phyloP scores from a whole-genome alignment of 2,888 invertebrate species.

The Drosophila nigricruria region DNA sequence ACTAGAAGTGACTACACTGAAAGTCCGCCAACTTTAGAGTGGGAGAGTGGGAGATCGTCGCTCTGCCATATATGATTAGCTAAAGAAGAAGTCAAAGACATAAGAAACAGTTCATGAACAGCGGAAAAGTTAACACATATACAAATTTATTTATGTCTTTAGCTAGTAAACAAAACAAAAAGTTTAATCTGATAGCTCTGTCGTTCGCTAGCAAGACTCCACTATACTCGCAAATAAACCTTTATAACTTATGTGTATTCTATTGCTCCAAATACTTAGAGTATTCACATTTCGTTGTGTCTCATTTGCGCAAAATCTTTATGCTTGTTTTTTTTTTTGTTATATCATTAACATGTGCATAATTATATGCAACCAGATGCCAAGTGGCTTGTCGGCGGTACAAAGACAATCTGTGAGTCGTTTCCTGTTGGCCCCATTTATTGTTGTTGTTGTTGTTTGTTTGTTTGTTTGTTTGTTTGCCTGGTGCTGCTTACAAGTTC shows the following conservation, averaged over 20 bases:
- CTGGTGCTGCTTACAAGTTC: constrained; percentile 61
- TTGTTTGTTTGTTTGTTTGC: constrained; percentile 12
- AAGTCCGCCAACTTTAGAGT: too few relatives aligned
- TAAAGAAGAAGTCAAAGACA: too few relatives aligned
- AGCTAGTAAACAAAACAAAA: too few relatives aligned
- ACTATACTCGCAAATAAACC: too few relatives aligned
- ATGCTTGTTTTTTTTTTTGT: constrained; percentile 24
- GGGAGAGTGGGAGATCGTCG: too few relatives aligned
- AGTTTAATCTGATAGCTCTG: too few relatives aligned
- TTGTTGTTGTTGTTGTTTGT: constrained; percentile 33
- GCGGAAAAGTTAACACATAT: too few relatives aligned
- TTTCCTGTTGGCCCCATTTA: constrained; percentile 60
- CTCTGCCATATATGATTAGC: too few relatives aligned
- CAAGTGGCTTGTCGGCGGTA: constrained; percentile 59
- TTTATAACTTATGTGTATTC: neutral
- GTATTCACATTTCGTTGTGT: constrained; percentile 4
- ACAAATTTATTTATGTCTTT: too few relatives aligned
- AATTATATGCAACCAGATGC: constrained; percentile 64
- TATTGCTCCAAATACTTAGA: neutral
- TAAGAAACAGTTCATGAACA: too few relatives aligned
- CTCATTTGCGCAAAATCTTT: neutral
- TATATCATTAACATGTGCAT: constrained; percentile 62
- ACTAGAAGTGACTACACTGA: too few relatives aligned
- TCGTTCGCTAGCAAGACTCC: too few relatives aligned
- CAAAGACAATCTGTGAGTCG: constrained; percentile 65